Evolutionary conservation across 2,888 invertebrate species (phyloP).

Genomic region (Melieria omissa): DNA sequence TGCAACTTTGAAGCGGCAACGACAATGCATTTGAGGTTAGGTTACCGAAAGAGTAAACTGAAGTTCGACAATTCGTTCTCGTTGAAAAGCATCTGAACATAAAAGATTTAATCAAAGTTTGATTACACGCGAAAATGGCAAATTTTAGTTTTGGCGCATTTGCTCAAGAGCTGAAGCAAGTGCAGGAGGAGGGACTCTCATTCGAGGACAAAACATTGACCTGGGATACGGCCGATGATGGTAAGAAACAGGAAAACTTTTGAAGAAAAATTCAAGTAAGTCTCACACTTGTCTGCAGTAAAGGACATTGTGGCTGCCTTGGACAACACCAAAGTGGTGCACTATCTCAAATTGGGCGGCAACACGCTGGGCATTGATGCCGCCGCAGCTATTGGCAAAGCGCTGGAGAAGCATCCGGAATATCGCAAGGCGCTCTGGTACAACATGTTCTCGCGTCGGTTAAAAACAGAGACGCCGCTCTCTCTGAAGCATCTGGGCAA

Average conservation of each 20-base stretch:
- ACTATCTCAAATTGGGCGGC: slow-evolving; percentile 86
- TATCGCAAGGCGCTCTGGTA: slow-evolving; percentile 89
- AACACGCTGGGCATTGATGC: slow-evolving; percentile 94
- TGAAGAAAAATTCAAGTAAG: too few species aligned
- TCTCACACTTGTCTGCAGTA: slow-evolving; percentile 67
- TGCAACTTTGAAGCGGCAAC: slow-evolving; percentile 7
- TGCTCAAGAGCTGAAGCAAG: slow-evolving; percentile 49
- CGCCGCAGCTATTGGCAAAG: slow-evolving; percentile 84
- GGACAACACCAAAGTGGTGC: slow-evolving; percentile 74
- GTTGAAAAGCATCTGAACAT: too few species aligned
- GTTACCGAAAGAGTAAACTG: slow-evolving; percentile 10
- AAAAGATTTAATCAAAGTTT: too few species aligned
- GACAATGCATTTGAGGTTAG: slow-evolving; percentile 14
- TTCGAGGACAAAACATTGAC: slow-evolving; percentile 85
- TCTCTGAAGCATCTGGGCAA: slow-evolving; percentile 83
- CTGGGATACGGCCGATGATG: slow-evolving; percentile 81
- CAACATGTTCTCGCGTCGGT: slow-evolving; percentile 95
- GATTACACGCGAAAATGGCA: not conserved
- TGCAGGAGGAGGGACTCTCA: slow-evolving; percentile 74
- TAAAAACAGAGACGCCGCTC: slow-evolving; percentile 94
- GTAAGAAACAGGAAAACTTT: slow-evolving; percentile 68
- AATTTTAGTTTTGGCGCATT: slow-evolving; percentile 52
- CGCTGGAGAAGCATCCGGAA: slow-evolving; percentile 81
- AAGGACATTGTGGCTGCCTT: slow-evolving; percentile 82
- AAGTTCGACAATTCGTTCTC: slow-evolving; percentile 4